These are phyloP conservation scores for Lasioglossum villosulum DNA, from an alignment of 2,888 invertebrate genomes.

Conservation along the genomic window DNA sequence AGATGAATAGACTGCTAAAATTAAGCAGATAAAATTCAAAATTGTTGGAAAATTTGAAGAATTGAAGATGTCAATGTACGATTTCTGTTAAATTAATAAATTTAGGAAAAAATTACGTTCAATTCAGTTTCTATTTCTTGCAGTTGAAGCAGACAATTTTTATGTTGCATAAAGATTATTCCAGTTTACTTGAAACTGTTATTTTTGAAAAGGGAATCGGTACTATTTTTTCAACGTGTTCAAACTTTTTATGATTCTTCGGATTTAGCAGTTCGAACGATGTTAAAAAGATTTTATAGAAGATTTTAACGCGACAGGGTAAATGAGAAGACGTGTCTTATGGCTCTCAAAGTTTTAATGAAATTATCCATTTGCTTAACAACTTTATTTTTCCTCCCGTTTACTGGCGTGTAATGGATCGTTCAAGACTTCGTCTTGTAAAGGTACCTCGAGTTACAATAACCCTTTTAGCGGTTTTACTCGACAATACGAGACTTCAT, in stretches of 20 bases:
- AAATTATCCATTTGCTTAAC: conserved; percentile 5
- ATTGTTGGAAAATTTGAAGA: too few relatives aligned
- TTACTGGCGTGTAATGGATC: neutral
- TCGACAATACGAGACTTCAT: neutral
- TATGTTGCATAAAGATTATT: too few relatives aligned
- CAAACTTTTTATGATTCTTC: neutral
- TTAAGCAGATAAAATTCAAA: too few relatives aligned
- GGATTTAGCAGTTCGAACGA: neutral
- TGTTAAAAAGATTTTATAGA: neutral
- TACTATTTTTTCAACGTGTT: neutral
- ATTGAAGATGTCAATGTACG: too few relatives aligned
- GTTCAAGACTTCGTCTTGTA: neutral
- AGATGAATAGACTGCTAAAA: too few relatives aligned
- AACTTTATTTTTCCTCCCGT: neutral
- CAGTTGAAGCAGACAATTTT: too few relatives aligned
- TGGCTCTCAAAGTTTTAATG: neutral
- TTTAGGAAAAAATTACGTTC: too few relatives aligned
- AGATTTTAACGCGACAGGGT: neutral
- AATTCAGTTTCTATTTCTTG: too few relatives aligned
- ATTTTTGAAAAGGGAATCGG: neutral
- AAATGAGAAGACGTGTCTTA: neutral
- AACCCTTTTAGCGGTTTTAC: neutral
- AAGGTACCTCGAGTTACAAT: neutral
- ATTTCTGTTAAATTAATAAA: too few relatives aligned
- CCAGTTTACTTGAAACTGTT: too few relatives aligned